These are phyloP conservation scores for Pantherophis vulpinus DNA, from an alignment of 2,797 vertebrate species.

Conservation along the genomic window DNA sequence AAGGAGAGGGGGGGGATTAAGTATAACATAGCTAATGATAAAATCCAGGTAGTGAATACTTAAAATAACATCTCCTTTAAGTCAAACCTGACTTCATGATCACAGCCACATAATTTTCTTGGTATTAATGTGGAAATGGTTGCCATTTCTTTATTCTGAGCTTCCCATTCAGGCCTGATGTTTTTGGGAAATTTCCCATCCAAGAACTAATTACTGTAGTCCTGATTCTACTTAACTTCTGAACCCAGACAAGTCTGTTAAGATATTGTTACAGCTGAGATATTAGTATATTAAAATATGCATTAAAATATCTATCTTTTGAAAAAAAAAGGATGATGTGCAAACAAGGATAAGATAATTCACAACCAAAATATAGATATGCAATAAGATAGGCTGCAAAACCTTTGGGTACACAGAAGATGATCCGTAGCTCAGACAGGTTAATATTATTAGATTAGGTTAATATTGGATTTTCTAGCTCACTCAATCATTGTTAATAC, in stretches of 20 bases:
- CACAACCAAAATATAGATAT: not conserved
- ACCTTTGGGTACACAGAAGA: not conserved
- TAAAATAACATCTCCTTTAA: not conserved
- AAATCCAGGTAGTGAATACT: conserved; percentile 22
- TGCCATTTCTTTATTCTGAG: not conserved
- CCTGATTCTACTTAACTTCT: not conserved
- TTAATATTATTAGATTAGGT: not conserved
- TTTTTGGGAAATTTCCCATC: not conserved
- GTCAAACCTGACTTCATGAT: not conserved
- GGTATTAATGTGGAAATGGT: not conserved
- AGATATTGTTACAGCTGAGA: not conserved
- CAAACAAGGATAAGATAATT: not conserved
- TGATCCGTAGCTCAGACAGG: not conserved
- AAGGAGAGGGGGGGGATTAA: not conserved
- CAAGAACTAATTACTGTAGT: not conserved
- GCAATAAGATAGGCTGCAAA: not conserved
- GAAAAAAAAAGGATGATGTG: not conserved
- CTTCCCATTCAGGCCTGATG: not conserved
- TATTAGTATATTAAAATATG: not conserved
- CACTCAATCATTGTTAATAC: not conserved
- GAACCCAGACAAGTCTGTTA: not conserved
- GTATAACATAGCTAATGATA: conserved; percentile 13
- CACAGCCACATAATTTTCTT: not conserved
- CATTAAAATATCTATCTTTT: not conserved
- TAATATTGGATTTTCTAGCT: not conserved